Base-by-base conservation (phyloP, 2,113 vertebrate genomes). In the Gallinago undulata region DNA sequence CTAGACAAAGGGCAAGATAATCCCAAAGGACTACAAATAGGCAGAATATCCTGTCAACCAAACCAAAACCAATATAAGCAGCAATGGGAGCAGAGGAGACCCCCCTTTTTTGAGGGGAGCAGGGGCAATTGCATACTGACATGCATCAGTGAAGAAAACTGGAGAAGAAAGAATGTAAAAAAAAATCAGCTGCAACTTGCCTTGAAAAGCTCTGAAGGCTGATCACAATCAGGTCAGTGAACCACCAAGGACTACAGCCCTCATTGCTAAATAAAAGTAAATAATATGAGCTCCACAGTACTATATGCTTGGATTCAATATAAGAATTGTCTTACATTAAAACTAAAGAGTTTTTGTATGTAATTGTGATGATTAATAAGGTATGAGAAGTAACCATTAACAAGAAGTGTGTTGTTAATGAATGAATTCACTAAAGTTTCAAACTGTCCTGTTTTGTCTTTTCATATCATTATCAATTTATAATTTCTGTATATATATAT, bases 61-160 rank as follows among this genome's bases (percentile, higher is more conserved):
- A 81, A 27, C 5, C 4, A 47, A 79, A 89, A 10, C 8, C 13
- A 43, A 13, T 28, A 47, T 33, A 37, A 85, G 17, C 13, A 68
- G 2, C 11, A 79, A 35, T 21, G 7, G 30, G 17, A 73, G 23
- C 41, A 80, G 23, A 57, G 6, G 11, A 81, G 3, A 41, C 1
- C 1, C 3, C 1, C 0, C 0, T 64, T 94, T 85, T 85, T 50
- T 24, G 22, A 90, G 8, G 3, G 12, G 2, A 59, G 4, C 2
- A 57, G 28, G 19, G n/a, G 1, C 2, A 59, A 48, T 48, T 82
- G 22, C 35, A 50, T 45, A 35, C 8, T 77, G 80, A 59, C 6
- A 6, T 12, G 10, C 7, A 68, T 7, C 2, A 31, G 7, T 57
- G 41, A 67, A 85, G 35, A 79, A 64, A 90, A 72, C 5, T 7